These are phyloP conservation scores for Platichthys flesus DNA, from an alignment of 2,113 vertebrate species.

Conservation along the genomic window DNA sequence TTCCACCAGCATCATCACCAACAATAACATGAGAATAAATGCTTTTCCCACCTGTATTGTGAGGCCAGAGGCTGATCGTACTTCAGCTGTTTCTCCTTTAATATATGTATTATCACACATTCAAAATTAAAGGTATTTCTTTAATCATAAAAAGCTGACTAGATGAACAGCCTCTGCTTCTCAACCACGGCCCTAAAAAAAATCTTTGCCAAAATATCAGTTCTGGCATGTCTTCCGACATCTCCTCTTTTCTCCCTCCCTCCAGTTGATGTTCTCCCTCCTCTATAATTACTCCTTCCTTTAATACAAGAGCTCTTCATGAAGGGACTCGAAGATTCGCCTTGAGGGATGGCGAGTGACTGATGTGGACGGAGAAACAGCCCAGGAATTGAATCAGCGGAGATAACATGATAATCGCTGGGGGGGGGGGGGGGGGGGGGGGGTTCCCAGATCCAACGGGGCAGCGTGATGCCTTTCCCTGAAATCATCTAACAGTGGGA, in stretches of 20 bases:
- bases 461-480: constrained; percentile 22
- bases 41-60: too few relatives aligned
- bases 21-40: too few relatives aligned
- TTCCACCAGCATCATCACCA: too few relatives aligned
- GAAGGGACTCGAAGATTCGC: constrained; percentile 28
- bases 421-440: background rate
- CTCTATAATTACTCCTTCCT: constrained; percentile 26
- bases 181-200: background rate
- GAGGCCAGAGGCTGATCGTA: too few relatives aligned
- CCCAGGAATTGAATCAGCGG: constrained; percentile 37
- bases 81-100: background rate
- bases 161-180: background rate
- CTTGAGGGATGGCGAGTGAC: background rate
- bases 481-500: constrained; percentile 1
- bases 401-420: constrained; percentile 25
- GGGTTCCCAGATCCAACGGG: constrained; percentile 43
- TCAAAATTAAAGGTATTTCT: too few relatives aligned
- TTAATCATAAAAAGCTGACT: too few relatives aligned
- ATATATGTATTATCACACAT: background rate
- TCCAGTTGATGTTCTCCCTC: background rate
- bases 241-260: background rate
- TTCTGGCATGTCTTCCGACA: too few relatives aligned
- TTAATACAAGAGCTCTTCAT: constrained; percentile 23
- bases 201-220: too few relatives aligned
- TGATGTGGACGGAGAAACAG: constrained; percentile 41